Evolutionary conservation across 2,888 invertebrate species (phyloP).

Genomic region (Plusia festucae): DNA sequence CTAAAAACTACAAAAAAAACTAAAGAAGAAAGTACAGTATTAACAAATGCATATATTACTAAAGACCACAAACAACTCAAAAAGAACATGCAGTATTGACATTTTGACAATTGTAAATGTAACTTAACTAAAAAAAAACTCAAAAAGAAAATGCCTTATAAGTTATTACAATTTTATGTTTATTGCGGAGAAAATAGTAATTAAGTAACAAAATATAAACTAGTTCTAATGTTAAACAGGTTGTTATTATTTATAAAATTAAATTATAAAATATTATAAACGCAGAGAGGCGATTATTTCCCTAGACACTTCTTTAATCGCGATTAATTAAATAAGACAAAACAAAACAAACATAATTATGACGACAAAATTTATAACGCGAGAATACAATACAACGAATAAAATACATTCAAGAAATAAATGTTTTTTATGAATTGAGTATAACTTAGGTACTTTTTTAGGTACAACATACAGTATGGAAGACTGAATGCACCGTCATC

Average conservation of each 20-base stretch:
- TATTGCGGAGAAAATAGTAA: slow-evolving; percentile 10
- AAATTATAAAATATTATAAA: slow-evolving; percentile 8
- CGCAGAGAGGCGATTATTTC: neutral
- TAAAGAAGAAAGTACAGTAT: too few relatives aligned
- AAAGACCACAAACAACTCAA: too few relatives aligned
- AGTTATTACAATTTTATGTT: neutral
- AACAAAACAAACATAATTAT: neutral
- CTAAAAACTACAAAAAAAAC: too few relatives aligned
- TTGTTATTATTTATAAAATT: slow-evolving; percentile 5
- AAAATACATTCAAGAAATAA: neutral
- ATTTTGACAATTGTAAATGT: neutral
- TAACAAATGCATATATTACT: too few relatives aligned
- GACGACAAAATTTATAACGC: neutral
- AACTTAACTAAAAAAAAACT: neutral
- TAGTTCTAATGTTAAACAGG: slow-evolving; percentile 5
- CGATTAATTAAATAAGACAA: neutral
- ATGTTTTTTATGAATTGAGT: neutral
- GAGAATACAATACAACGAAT: neutral
- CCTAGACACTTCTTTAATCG: neutral
- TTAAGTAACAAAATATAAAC: slow-evolving; percentile 16
- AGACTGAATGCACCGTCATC: slow-evolving; percentile 93
- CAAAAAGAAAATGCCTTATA: neutral
- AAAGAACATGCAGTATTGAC: too few relatives aligned
- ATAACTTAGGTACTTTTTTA: slow-evolving; percentile 69
- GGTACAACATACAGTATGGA: slow-evolving; percentile 98